Evolutionary conservation across 1,140 invertebrate genomes (phyloP).

Genomic region (Trachymyrmex cornetzi): DNA sequence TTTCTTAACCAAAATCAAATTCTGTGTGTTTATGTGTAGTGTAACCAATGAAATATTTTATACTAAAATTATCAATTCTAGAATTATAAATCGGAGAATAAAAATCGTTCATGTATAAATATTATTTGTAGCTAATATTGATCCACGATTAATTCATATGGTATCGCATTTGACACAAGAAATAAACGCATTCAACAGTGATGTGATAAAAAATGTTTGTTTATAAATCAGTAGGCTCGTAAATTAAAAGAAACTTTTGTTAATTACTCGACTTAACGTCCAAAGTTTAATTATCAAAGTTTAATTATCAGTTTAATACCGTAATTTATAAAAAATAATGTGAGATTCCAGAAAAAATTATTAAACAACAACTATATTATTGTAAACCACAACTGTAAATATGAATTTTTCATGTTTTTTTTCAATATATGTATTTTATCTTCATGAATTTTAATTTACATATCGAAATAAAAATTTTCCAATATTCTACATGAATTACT

Average conservation of each 20-base stretch:
- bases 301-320: background rate
- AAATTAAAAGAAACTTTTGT: background rate
- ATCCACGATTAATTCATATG: too few relatives aligned
- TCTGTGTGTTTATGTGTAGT: too few relatives aligned
- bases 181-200: background rate
- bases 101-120: too few relatives aligned
- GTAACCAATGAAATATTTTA: too few relatives aligned
- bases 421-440: background rate
- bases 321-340: background rate
- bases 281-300: background rate
- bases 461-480: background rate
- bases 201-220: background rate
- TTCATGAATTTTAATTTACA: background rate
- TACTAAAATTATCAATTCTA: too few relatives aligned
- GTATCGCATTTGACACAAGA: background rate
- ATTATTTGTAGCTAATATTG: too few relatives aligned
- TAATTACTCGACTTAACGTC: background rate
- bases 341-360: too few relatives aligned
- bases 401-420: too few relatives aligned
- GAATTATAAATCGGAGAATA: too few relatives aligned
- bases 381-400: too few relatives aligned
- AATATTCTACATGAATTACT: background rate
- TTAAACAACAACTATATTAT: too few relatives aligned
- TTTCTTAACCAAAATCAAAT: too few relatives aligned
- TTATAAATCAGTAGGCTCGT: background rate